A percentile compares a stretch with the other conserved stretches of the same genome.
Conservation (phyloP, 2,797 vertebrate genomes). For the Pogonophryne albipinna region DNA sequence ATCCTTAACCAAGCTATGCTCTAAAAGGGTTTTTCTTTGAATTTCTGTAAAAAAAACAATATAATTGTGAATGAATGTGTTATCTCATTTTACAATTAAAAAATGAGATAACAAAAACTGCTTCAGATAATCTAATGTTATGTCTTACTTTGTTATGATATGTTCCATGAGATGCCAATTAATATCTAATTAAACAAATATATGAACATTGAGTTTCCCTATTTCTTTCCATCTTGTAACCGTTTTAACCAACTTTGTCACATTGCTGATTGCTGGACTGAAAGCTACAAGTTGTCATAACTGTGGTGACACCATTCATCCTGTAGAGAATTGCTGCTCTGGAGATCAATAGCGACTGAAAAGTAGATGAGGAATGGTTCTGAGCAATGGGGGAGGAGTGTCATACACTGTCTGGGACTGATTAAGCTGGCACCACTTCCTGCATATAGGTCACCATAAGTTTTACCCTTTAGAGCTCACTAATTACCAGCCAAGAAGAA, state of each 20-base stretch:
- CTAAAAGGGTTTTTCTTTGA: slow-evolving; percentile 1
- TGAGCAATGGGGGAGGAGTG: slow-evolving; percentile 39
- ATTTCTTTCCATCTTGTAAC: not conserved
- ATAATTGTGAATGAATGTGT: not conserved
- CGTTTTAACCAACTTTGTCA: not conserved
- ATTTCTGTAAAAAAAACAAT: not conserved
- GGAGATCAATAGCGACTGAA: slow-evolving; percentile 69
- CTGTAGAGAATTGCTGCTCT: slow-evolving; percentile 87
- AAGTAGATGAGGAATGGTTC: slow-evolving; percentile 85
- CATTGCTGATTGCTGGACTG: slow-evolving; percentile 16
- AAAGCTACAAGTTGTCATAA: slow-evolving; percentile 57
- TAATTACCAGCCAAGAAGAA: slow-evolving; percentile 60
- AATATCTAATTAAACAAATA: not conserved
- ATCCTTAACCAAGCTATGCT: slow-evolving; percentile 4
- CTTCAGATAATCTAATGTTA: not conserved
- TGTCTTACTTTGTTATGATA: not conserved
- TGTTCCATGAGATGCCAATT: not conserved
- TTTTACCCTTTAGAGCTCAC: slow-evolving; percentile 52
- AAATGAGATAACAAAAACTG: not conserved
- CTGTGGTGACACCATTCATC: slow-evolving; percentile 81
- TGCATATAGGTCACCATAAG: slow-evolving; percentile 55
- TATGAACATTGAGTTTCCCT: not conserved
- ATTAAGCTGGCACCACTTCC: slow-evolving; percentile 40
- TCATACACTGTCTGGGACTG: slow-evolving; percentile 31
- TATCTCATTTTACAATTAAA: not conserved